Conservation (phyloP, 2,113 vertebrate genomes). For the Scomber scombrus region DNA sequence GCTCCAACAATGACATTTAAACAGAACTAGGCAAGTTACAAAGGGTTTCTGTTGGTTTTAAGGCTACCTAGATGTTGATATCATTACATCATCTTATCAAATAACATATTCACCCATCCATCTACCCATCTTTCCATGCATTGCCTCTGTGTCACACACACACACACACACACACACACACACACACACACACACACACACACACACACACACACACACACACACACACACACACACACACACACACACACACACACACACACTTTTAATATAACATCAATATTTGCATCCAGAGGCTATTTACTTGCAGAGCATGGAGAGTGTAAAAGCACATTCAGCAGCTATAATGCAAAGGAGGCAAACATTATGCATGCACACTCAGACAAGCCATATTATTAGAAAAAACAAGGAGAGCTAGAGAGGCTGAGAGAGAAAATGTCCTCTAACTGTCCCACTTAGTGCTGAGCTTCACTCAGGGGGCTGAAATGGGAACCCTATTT, state of each 20-base stretch:
- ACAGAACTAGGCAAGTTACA: too few relatives aligned
- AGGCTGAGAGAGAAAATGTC: slow-evolving; percentile 61
- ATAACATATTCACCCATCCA: not conserved
- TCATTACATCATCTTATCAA: not conserved
- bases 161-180: not conserved
- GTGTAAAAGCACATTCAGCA: slow-evolving; percentile 26
- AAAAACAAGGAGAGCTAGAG: slow-evolving; percentile 19
- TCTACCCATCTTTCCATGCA: not conserved
- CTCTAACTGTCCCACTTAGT: slow-evolving; percentile 80
- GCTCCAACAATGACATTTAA: too few relatives aligned
- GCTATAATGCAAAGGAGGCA: not conserved
- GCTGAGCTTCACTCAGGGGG: slow-evolving; percentile 69
- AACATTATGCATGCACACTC: not conserved
- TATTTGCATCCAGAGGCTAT: slow-evolving; percentile 16
- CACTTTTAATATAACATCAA: slow-evolving; percentile 5
- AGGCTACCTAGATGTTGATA: too few relatives aligned
- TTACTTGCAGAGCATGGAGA: not conserved
- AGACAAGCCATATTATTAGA: slow-evolving; percentile 2
- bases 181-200: not conserved
- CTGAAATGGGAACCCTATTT: slow-evolving; percentile 70
- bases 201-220: not conserved
- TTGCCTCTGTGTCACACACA: not conserved
- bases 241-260: not conserved
- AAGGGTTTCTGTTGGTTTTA: too few relatives aligned
- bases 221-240: not conserved